These are phyloP conservation scores for Vanessa atalanta DNA, from an alignment of 1,140 invertebrate species.

Conservation along the genomic window DNA sequence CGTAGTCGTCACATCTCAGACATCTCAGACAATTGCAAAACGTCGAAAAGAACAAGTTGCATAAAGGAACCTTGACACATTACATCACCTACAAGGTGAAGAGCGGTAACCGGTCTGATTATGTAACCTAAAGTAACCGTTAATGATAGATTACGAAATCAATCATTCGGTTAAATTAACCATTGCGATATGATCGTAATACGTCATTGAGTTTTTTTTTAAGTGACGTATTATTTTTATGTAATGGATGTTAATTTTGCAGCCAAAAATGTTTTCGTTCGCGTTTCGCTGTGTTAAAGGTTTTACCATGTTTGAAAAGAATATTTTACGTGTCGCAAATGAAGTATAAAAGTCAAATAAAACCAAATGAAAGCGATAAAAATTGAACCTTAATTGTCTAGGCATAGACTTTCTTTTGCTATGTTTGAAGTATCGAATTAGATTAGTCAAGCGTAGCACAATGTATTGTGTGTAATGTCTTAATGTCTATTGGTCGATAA, in stretches of 20 bases:
- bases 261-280: not conserved
- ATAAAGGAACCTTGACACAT: slow-evolving; percentile 52
- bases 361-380: slow-evolving; percentile 33
- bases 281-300: not conserved
- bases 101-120: slow-evolving; percentile 54
- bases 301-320: not conserved
- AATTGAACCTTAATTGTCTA: slow-evolving; percentile 28
- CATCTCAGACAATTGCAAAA: slow-evolving; percentile 32
- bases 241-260: not conserved
- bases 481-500: not conserved
- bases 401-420: slow-evolving; percentile 10
- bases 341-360: slow-evolving; percentile 40
- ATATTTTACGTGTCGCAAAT: too few relatives aligned
- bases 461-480: slow-evolving; percentile 34
- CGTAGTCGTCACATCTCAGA: not conserved
- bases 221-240: not conserved
- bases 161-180: slow-evolving; percentile 22
- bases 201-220: slow-evolving; percentile 3
- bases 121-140: slow-evolving; percentile 45
- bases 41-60: slow-evolving; percentile 30
- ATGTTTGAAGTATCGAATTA: slow-evolving; percentile 37
- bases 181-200: not conserved
- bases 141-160: slow-evolving; percentile 20
- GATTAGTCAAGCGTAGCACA: slow-evolving; percentile 47
- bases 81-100: slow-evolving; percentile 59